Conservation (phyloP, 2,888 invertebrate genomes). For the Lasioglossum lativentre region DNA sequence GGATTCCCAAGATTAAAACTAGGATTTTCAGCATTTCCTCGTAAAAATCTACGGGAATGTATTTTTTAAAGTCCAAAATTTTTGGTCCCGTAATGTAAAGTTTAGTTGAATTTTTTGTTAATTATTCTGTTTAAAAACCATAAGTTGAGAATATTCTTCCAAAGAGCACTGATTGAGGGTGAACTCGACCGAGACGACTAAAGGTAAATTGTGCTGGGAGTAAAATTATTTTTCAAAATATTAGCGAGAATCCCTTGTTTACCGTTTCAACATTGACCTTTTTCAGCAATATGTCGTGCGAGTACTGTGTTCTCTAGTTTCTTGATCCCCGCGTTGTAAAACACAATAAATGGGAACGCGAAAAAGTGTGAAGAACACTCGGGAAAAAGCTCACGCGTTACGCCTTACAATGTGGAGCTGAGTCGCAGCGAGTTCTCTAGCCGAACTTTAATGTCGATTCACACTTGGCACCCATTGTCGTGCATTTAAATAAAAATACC, state of each 20-base stretch:
- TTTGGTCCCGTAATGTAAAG: too few species aligned
- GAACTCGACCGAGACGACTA: too few species aligned
- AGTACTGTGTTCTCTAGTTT: neutral
- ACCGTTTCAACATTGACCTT: neutral
- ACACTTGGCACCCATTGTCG: neutral
- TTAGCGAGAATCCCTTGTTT: neutral
- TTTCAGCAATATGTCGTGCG: neutral
- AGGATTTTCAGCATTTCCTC: too few species aligned
- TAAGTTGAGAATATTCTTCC: too few species aligned
- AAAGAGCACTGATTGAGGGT: too few species aligned
- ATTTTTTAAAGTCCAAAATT: too few species aligned
- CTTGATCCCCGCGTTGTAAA: neutral
- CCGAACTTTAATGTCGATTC: slow-evolving; percentile 1
- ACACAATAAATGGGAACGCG: neutral
- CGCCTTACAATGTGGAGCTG: neutral
- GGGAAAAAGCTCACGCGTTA: neutral
- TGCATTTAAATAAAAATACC: slow-evolving; percentile 9
- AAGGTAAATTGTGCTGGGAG: too few species aligned
- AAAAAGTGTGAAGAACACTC: slow-evolving; percentile 11
- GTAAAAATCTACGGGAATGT: too few species aligned
- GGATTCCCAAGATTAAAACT: too few species aligned
- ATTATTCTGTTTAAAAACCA: too few species aligned
- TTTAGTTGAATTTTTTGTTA: too few species aligned
- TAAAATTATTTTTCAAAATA: neutral
- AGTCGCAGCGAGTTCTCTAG: neutral